A percentile compares a stretch with the other conserved stretches of the same genome.
phyloP scores from a whole-genome alignment of 2,113 vertebrate genomes.

The Phylloscopus trochilus region DNA sequence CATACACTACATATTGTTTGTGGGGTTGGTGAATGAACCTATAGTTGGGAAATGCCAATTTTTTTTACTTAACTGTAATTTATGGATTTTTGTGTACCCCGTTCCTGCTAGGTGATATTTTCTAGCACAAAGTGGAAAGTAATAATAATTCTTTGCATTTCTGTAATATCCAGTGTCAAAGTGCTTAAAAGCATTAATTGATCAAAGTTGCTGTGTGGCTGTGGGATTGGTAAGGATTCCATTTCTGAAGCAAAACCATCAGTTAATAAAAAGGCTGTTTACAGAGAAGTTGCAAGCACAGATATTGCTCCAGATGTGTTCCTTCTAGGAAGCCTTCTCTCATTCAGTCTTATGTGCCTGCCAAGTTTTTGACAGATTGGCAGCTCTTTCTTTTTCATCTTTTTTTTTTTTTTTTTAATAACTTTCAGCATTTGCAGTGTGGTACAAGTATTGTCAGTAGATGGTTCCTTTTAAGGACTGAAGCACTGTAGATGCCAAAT shows the following conservation, averaged over 20 bases:
- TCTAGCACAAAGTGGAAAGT: not conserved
- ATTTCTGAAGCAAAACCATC: not conserved
- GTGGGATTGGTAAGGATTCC: not conserved
- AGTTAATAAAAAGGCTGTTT: not conserved
- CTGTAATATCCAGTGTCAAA: not conserved
- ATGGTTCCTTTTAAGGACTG: not conserved
- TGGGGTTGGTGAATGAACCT: not conserved
- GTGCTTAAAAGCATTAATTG: constrained; percentile 2
- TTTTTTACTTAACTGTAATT: not conserved
- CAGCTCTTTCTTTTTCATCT: not conserved
- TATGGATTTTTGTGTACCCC: not conserved
- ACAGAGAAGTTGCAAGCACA: not conserved
- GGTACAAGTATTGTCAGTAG: not conserved
- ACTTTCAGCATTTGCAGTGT: not conserved
- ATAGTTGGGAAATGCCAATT: not conserved
- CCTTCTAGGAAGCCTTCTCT: not conserved
- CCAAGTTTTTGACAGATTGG: not conserved
- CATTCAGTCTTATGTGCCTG: not conserved
- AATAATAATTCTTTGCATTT: not conserved
- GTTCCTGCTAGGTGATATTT: not conserved
- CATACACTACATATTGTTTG: not conserved
- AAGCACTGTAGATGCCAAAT: not conserved
- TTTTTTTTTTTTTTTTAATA: not conserved
- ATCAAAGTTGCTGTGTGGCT: not conserved
- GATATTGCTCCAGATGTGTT: constrained; percentile 24